Evolutionary conservation across 2,888 invertebrate species (phyloP), one percentile per base, ranked within the genome.

Genomic region (Cephalotes varians): DNA sequence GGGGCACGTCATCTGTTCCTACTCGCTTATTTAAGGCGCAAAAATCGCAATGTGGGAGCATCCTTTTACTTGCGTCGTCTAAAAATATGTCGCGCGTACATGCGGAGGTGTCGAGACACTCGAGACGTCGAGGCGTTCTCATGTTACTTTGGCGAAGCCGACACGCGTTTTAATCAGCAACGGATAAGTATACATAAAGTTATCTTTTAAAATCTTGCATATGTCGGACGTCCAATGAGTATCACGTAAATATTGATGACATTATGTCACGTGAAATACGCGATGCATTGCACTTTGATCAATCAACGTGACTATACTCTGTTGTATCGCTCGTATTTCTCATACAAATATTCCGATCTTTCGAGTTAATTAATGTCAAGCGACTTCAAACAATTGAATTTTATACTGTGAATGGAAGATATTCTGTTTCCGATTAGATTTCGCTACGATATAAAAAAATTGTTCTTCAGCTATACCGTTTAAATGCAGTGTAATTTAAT

Each of bases 61-160:
- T 40, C 18, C n/a, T 77, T 74, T 64, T 49, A 64, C 9, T 67
- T 28, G 28, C 40, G 1, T 1, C 65, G 37, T 67, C 64, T 76
- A 67, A 77, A 77, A 77, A 77, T 77, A 76, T 67, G 40, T 73
- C 60, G 5, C 21, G 34, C 21, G 12, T 62, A 34, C 12, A 34
- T 12, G 34, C 12, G 73, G 15, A 67, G 37, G 28, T 54, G 67
- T 65, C 67, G 21, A 28, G 47, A 74, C 62, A 49, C 15, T 2
- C 58, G 37, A 28, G 44, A 44, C 60, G 31, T 15, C 44, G 5
- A 47, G 40, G 15, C 40, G 40, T 47, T 37, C 31, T 62, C 74
- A 4, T 44, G 21, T 56, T 18, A 21, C 18, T 12, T 21, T 47
- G 72, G 4, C 15, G 34, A 51, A 18, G 15, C 40, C 51, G 10